Evolutionary conservation across 2,797 vertebrate genomes (phyloP).

Genomic region (Enteromius anoplus): DNA sequence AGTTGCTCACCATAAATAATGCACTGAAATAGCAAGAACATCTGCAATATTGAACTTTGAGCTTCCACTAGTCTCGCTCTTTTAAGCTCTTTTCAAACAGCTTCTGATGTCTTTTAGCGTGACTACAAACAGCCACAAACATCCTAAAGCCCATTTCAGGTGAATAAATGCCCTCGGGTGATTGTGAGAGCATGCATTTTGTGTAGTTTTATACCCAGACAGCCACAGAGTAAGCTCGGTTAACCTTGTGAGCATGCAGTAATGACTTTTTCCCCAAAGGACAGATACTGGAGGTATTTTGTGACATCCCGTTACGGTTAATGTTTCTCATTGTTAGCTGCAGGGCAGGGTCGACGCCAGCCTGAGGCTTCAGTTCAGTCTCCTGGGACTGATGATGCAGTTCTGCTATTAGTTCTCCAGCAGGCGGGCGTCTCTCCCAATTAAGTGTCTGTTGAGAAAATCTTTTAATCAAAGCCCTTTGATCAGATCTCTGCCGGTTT

Average conservation of each 20-base stretch:
- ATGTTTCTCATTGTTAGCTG: conserved; percentile 20
- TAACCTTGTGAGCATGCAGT: conserved; percentile 1
- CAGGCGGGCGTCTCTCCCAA: conserved; percentile 1
- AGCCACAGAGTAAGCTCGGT: neutral
- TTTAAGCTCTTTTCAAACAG: neutral
- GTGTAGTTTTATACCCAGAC: neutral
- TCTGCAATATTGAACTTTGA: conserved; percentile 1
- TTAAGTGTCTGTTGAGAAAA: conserved; percentile 9
- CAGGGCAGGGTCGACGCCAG: conserved; percentile 2
- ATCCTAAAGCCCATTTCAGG: neutral
- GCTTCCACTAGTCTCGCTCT: neutral
- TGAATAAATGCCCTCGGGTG: neutral
- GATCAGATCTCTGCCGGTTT: conserved; percentile 1
- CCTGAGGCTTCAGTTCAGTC: conserved; percentile 1
- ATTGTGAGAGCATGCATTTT: neutral
- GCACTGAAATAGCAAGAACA: neutral
- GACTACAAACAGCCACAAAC: neutral
- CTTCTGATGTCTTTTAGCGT: neutral
- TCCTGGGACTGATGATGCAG: neutral
- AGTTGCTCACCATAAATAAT: conserved; percentile 17
- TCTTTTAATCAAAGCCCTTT: conserved; percentile 26
- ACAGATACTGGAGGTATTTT: neutral
- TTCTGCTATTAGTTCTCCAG: conserved; percentile 30
- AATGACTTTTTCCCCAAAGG: conserved; percentile 10
- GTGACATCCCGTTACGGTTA: neutral